Percentiles rank a stretch among this genome's conserved stretches.
These are phyloP conservation scores for Cheumatopsyche charites DNA, from an alignment of 1,140 invertebrate species.

Conservation along the genomic window DNA sequence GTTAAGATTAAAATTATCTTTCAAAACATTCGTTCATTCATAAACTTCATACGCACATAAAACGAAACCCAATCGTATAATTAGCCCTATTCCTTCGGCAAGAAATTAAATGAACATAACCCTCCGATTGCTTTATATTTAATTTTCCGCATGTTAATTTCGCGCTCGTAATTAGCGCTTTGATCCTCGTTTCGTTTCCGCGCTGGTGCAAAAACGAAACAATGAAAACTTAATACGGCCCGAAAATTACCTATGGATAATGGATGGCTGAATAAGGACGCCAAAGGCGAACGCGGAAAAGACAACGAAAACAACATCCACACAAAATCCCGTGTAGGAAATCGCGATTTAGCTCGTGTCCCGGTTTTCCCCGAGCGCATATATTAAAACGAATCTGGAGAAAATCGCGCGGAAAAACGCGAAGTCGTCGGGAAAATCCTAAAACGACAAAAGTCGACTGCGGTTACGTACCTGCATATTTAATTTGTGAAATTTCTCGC, in stretches of 20 bases:
- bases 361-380: background rate
- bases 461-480: too few species aligned
- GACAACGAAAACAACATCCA: background rate
- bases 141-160: background rate
- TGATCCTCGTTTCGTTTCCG: background rate
- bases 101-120: background rate
- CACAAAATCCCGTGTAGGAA: constrained; percentile 4
- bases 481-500: too few species aligned
- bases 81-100: background rate
- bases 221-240: constrained; percentile 32
- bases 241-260: constrained; percentile 37
- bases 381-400: constrained; percentile 18
- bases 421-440: too few species aligned
- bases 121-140: background rate
- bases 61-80: too few species aligned
- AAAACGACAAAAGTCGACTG: too few species aligned
- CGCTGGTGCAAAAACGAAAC: constrained; percentile 1
- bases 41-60: too few species aligned
- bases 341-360: background rate
- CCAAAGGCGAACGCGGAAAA: background rate
- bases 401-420: too few species aligned
- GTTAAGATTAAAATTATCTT: too few species aligned
- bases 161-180: background rate
- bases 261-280: background rate
- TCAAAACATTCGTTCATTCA: too few species aligned